Base-by-base conservation (phyloP, 2,888 invertebrate species). In the Cylloceria caligata region DNA sequence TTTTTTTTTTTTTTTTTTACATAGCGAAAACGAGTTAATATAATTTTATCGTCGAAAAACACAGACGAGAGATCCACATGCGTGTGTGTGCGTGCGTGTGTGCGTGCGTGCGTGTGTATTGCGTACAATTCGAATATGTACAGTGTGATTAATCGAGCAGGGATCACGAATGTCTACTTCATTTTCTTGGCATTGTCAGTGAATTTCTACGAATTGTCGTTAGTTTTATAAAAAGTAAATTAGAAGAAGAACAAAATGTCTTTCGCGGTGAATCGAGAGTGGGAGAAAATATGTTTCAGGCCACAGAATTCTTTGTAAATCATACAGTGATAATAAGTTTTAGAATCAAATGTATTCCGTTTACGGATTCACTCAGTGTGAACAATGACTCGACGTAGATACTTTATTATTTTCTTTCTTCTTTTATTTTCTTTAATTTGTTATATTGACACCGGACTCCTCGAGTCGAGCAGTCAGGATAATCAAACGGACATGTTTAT, bases 271-370 rank as follows among this genome's bases (percentile, higher is more conserved):
- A 77, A n/a, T 75, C 72, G 49, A 62, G 16, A 34, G 57, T 34
- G n/a, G 9, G 45, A 45, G n/a, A 42, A n/a, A 75, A 45, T 39
- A 67, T 34, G 60, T 52, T 36, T 65, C 9, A 45, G 13, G 42
- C 55, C 36, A 42, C 9, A 45, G 34, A 55, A 6, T 64, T 30
- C 19, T 62, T 36, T 52, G 24, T 62, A 16, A 36, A 36, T 16
- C 76, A 27, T 34, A 27, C 30, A 27, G 85, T 84, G 85, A 27
- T 84, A 86, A 86, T 86, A n/a, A 88, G 84, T 88, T 88, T 88
- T 88, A 88, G 84, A 87, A 90, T 88, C 89, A 88, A 89, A 88
- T 87, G 84, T 89, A 88, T 89, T 89, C 81, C 83, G 84, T 86
- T 87, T 85, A 80, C 86, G 85, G 75, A 76, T 83, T 84, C 87